phyloP scores from a whole-genome alignment of 2,888 invertebrate genomes.

The Hirudinaria manillensis region DNA sequence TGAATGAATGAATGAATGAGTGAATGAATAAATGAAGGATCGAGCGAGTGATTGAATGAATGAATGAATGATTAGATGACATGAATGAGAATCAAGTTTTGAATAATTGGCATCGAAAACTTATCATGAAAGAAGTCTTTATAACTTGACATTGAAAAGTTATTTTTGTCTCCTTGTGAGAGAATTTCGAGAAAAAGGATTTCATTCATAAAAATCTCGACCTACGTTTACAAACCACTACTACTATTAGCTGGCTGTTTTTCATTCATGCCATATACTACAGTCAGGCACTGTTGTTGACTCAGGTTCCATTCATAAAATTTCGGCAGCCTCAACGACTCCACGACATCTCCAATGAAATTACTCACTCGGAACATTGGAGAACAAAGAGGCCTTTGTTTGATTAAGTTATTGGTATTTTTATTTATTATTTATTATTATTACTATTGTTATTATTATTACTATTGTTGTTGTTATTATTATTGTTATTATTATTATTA shows the following conservation, averaged over 20 bases:
- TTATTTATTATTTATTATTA: neutral
- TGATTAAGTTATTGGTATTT: neutral
- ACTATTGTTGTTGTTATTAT: neutral
- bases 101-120: too few species aligned
- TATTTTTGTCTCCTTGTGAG: too few species aligned
- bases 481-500: neutral
- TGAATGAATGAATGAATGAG: too few species aligned
- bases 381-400: neutral
- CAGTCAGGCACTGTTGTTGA: neutral
- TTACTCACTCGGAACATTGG: constrained; percentile 14
- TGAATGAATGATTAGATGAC: too few species aligned
- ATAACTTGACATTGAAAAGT: too few species aligned
- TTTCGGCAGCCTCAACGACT: neutral
- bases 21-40: too few species aligned
- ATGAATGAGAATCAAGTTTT: too few species aligned
- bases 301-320: constrained; percentile 10
- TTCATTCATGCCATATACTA: neutral
- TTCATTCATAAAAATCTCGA: constrained; percentile 13
- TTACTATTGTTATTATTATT: neutral
- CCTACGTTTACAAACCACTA: constrained; percentile 18
- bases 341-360: neutral
- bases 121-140: too few species aligned
- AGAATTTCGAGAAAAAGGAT: neutral
- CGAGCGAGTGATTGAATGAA: too few species aligned
- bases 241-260: neutral